Conservation (phyloP, 2,113 vertebrate species). For the Cochlearius cochlearius region DNA sequence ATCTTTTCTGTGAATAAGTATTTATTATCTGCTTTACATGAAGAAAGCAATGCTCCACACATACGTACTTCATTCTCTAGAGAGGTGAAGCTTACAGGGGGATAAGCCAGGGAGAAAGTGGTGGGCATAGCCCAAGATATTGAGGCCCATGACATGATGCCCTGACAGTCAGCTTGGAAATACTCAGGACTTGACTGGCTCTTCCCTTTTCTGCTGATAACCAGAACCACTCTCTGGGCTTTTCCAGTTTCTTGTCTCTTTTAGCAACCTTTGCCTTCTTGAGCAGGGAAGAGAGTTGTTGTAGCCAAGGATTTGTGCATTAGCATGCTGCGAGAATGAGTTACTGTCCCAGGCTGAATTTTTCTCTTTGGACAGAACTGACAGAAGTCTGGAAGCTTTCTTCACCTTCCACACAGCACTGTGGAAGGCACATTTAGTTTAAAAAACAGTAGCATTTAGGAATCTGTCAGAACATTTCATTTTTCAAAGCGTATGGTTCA, state of each 20-base stretch:
- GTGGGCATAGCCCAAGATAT: not conserved
- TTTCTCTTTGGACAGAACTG: not conserved
- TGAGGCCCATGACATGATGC: not conserved
- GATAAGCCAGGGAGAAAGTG: not conserved
- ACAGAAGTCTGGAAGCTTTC: not conserved
- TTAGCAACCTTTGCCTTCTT: not conserved
- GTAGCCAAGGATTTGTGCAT: not conserved
- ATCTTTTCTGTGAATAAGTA: not conserved
- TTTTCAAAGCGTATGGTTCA: not conserved
- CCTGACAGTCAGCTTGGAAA: not conserved
- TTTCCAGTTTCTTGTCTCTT: not conserved
- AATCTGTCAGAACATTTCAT: not conserved
- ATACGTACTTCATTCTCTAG: not conserved
- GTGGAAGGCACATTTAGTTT: not conserved
- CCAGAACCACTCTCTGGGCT: not conserved
- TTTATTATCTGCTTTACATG: not conserved
- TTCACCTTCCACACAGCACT: not conserved
- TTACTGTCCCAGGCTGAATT: not conserved
- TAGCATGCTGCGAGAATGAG: not conserved
- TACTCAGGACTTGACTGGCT: not conserved
- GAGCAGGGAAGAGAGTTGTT: not conserved
- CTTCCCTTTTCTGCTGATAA: not conserved
- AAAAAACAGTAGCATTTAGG: not conserved
- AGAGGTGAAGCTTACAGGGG: not conserved
- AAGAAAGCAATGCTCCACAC: rapidly evolving